Conservation (phyloP, 2,888 invertebrate genomes). For the Agrotis exclamationis region DNA sequence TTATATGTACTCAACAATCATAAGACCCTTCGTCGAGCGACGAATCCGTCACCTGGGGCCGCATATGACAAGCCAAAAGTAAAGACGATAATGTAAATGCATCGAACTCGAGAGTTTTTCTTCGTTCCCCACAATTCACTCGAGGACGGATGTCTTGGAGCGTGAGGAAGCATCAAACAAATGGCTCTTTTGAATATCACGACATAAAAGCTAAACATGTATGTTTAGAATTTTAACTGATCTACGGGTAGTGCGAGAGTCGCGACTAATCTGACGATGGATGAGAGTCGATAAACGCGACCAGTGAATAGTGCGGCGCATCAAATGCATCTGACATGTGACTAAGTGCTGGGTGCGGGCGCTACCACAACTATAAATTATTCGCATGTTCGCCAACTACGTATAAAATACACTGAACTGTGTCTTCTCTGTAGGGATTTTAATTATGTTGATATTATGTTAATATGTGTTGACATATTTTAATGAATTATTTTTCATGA, state of each 20-base stretch:
- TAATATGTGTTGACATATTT: conserved; percentile 37
- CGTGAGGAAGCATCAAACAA: conserved; percentile 73
- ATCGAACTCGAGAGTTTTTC: conserved; percentile 73
- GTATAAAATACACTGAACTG: conserved; percentile 65
- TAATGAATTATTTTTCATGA: conserved; percentile 36
- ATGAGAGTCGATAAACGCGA: conserved; percentile 73
- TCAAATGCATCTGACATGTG: conserved; percentile 81
- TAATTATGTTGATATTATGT: conserved; percentile 42
- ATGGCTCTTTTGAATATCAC: conserved; percentile 49
- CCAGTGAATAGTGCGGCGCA: conserved; percentile 78
- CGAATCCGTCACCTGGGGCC: conserved; percentile 70
- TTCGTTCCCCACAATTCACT: conserved; percentile 71
- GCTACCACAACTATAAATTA: conserved; percentile 77
- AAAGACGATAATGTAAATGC: conserved; percentile 79
- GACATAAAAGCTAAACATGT: conserved; percentile 31
- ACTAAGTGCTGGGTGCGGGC: conserved; percentile 84
- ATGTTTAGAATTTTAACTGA: conserved; percentile 56
- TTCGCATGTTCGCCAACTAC: conserved; percentile 69
- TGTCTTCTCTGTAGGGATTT: conserved; percentile 52
- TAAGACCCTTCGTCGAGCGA: conserved; percentile 68
- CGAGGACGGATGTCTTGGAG: conserved; percentile 68
- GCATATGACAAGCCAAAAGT: conserved; percentile 73
- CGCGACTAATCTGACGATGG: conserved; percentile 78
- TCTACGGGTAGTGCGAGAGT: conserved; percentile 50
- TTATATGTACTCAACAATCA: conserved; percentile 66